Conservation (phyloP, 1,140 invertebrate genomes). For the Drosophila triauraria region DNA sequence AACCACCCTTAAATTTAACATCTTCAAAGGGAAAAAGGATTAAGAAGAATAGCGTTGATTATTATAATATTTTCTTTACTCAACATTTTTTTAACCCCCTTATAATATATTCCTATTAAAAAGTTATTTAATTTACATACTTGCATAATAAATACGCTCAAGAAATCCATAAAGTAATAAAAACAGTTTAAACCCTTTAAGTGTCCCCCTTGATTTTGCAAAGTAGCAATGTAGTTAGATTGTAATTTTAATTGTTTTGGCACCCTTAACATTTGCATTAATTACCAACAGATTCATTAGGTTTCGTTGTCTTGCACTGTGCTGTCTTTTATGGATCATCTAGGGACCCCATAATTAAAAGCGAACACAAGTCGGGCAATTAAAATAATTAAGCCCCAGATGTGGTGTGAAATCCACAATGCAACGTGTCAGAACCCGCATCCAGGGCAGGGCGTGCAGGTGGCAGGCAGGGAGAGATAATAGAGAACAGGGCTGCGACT, state of each 20-base stretch:
- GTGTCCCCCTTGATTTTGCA: not conserved
- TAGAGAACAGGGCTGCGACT: constrained; percentile 25
- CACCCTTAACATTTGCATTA: constrained; percentile 33
- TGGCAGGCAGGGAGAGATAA: constrained; percentile 6
- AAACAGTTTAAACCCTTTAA: not conserved
- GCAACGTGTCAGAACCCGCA: constrained; percentile 71
- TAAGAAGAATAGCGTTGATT: too few species aligned
- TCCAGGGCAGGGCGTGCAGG: constrained; percentile 1
- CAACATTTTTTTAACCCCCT: not conserved
- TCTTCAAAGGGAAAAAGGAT: not conserved
- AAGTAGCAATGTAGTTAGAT: constrained; percentile 13
- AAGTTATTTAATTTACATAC: not conserved
- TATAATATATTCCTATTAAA: not conserved
- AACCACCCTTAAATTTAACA: not conserved
- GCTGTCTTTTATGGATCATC: constrained; percentile 41
- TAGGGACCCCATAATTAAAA: constrained; percentile 62
- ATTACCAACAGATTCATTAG: constrained; percentile 44
- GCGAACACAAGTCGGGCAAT: constrained; percentile 61
- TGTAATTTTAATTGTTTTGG: constrained; percentile 19
- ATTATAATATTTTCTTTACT: not conserved
- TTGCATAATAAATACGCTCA: too few species aligned
- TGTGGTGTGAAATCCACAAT: constrained; percentile 73
- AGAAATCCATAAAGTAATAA: not conserved
- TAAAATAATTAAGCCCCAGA: constrained; percentile 75
- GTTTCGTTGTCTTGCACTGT: constrained; percentile 17